Evolutionary conservation across 2,797 vertebrate species (phyloP), one percentile per base, ranked within the genome.

Genomic region (Scolopax bukidnonensis): DNA sequence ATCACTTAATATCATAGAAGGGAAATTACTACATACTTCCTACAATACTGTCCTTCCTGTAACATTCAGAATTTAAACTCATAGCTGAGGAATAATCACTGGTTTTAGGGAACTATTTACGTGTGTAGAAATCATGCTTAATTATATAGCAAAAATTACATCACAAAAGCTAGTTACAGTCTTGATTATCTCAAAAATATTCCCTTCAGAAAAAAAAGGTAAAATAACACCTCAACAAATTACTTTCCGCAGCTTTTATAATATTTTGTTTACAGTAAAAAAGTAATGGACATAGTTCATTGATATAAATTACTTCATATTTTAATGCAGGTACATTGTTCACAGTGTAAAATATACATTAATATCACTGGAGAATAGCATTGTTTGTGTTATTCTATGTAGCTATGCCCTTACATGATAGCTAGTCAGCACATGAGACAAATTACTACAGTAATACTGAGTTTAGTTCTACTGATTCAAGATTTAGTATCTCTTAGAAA

Each of bases 391-490:
- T 78, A 95, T 78, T 89, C 65, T 89, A 60, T 48, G 40, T 15
- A 89, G 53, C 60, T 47, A 32, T 73, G 64, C 94, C 81, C 75
- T 92, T 63, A 84, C 47, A 88, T 6, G 86, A 85, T 92, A 82
- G 84, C 83, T 78, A 75, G 53, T 45, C 45, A 36, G 64, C 54
- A 93, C 70, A 91, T 33, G 73, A 40, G 54, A 85, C 64, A 93
- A 93, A 94, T 90, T 87, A 93, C 54, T 79, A 61, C 59, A 88
- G 38, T 73, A 90, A 80, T 84, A 86, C 92, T 80, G 88, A 96
- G 81, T 87, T 86, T 84, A 89, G 85, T 68, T 89, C 94, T 97
- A 94, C 71, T 63, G 33, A 71, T 93, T 96, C 71, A 90, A 90
- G 24, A 96, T 96, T 83, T 87, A 83, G 85, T 84, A 82, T 65